These are phyloP conservation scores for Drosophila orosa DNA, from an alignment of 1,140 invertebrate species.

Conservation along the genomic window DNA sequence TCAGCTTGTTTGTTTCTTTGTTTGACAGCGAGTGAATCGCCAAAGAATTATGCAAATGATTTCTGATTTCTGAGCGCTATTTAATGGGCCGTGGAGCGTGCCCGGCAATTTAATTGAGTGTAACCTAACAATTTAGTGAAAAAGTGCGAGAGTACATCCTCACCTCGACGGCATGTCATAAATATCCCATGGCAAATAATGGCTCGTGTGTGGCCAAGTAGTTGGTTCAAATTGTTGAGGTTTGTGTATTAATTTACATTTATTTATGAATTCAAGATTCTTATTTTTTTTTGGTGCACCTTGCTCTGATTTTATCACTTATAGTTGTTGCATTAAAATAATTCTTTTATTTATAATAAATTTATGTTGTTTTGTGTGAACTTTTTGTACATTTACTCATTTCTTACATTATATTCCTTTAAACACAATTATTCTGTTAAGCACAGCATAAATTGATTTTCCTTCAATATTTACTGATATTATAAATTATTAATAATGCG, in stretches of 20 bases:
- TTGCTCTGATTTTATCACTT: neutral
- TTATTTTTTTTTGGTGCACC: neutral
- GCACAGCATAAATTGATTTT: neutral
- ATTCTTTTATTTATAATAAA: neutral
- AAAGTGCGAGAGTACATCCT: conserved; percentile 35
- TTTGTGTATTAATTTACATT: neutral
- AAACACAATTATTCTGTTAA: neutral
- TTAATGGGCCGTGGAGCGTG: conserved; percentile 58
- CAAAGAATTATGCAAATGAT: conserved; percentile 56
- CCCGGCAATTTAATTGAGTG: conserved; percentile 49
- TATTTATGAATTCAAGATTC: neutral
- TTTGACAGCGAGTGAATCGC: conserved; percentile 51
- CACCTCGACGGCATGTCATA: conserved; percentile 53
- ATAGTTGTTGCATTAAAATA: neutral
- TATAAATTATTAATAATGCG: neutral
- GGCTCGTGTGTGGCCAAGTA: conserved; percentile 11
- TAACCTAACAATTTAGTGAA: conserved; percentile 5
- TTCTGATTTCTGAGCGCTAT: conserved; percentile 49
- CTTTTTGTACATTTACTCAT: neutral
- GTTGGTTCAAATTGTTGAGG: conserved; percentile 1
- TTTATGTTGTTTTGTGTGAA: neutral
- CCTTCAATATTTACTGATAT: too few species aligned
- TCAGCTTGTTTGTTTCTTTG: conserved; percentile 58
- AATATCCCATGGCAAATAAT: conserved; percentile 41
- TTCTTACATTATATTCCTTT: neutral